These are phyloP conservation scores for Dermolepida albohirtum DNA, from an alignment of 2,888 invertebrate species.

Conservation along the genomic window DNA sequence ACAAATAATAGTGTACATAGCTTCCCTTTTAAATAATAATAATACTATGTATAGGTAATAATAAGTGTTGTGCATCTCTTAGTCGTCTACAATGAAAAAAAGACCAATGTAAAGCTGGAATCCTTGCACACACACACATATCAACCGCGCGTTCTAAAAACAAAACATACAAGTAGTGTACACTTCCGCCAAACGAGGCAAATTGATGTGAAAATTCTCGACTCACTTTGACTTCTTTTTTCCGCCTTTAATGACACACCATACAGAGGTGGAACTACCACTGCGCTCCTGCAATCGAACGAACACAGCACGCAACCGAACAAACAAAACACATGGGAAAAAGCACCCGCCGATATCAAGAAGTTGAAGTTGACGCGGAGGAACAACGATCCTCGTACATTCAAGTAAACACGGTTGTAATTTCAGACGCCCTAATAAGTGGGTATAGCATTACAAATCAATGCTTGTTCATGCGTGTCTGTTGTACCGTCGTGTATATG, in stretches of 20 bases:
- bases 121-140: neutral
- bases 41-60: no score
- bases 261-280: constrained; percentile 6
- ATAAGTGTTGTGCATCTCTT: no score
- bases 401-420: constrained; percentile 32
- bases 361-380: constrained; percentile 16
- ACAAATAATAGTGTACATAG: no score
- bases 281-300: constrained; percentile 22
- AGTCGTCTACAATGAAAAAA: neutral
- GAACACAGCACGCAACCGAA: constrained; percentile 25
- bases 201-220: constrained; percentile 35
- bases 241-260: constrained; percentile 24
- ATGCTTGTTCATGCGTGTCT: constrained; percentile 36
- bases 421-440: constrained; percentile 38
- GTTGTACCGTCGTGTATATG: constrained; percentile 4
- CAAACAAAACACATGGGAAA: constrained; percentile 20
- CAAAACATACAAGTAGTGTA: constrained; percentile 20
- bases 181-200: constrained; percentile 28
- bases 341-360: constrained; percentile 25
- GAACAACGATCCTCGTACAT: constrained; percentile 17
- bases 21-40: no score
- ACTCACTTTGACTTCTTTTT: constrained; percentile 15
- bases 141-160: constrained; percentile 14
- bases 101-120: neutral
- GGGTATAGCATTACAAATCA: constrained; percentile 36